phyloP scores from a whole-genome alignment of 1,140 invertebrate species.

The Rhyacophila brunnea region DNA sequence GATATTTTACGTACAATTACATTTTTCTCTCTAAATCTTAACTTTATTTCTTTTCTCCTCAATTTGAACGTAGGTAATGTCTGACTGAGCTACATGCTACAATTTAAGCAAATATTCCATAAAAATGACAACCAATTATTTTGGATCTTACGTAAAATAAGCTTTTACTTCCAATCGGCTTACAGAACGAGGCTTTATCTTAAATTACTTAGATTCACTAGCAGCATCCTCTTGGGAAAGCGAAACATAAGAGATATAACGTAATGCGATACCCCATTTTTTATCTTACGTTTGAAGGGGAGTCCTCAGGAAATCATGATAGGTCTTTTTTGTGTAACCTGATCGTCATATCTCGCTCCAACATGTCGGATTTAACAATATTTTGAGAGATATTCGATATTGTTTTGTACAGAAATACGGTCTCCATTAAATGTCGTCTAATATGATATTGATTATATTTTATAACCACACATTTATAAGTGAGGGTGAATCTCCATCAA shows the following conservation, averaged over 20 bases:
- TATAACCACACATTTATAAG: too few species aligned
- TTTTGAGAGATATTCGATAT: too few species aligned
- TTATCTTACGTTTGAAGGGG: background rate
- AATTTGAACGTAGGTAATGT: too few species aligned
- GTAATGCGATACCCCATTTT: constrained; percentile 1
- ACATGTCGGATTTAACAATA: too few species aligned
- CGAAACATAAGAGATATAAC: constrained; percentile 3
- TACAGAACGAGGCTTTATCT: constrained; percentile 12
- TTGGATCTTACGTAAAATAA: constrained; percentile 19
- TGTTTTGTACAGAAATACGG: too few species aligned
- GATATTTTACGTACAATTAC: too few species aligned
- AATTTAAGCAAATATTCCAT: background rate
- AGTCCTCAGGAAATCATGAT: background rate
- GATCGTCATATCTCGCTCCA: background rate
- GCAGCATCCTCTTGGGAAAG: constrained; percentile 8
- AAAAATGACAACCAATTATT: constrained; percentile 25
- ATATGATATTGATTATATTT: too few species aligned
- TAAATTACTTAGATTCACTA: constrained; percentile 23
- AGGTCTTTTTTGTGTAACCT: constrained; percentile 1
- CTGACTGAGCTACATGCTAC: too few species aligned
- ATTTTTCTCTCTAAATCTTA: too few species aligned
- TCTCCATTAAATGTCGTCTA: too few species aligned
- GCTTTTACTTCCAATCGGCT: constrained; percentile 23
- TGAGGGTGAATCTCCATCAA: too few species aligned
- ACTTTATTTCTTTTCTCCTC: too few species aligned